Conservation (phyloP, 2,888 invertebrate species). For the Latheticus oryzae region DNA sequence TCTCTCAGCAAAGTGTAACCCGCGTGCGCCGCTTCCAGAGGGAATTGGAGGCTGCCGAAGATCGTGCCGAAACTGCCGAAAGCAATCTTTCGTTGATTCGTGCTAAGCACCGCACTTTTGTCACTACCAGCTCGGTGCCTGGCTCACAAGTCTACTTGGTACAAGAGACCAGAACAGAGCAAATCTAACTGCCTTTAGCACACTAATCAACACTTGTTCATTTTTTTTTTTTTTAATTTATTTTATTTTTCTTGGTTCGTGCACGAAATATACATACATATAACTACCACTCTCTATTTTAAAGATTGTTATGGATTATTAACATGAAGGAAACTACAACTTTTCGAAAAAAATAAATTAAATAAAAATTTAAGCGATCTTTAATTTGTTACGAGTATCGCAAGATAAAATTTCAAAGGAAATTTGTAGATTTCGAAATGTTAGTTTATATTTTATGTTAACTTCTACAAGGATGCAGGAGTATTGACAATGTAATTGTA, state of each 20-base stretch:
- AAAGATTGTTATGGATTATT: slow-evolving; percentile 47
- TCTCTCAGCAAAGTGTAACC: slow-evolving; percentile 92
- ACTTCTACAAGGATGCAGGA: slow-evolving; percentile 53
- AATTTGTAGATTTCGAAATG: slow-evolving; percentile 58
- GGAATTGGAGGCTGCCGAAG: slow-evolving; percentile 97
- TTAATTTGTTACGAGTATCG: slow-evolving; percentile 52
- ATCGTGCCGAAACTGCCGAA: slow-evolving; percentile 95
- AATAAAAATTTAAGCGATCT: slow-evolving; percentile 50
- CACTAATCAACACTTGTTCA: too few relatives aligned
- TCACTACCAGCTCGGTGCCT: slow-evolving; percentile 92
- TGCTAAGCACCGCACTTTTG: slow-evolving; percentile 98
- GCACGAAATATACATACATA: slow-evolving; percentile 57
- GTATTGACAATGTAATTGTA: slow-evolving; percentile 58
- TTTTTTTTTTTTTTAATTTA: slow-evolving; percentile 52
- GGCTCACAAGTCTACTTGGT: slow-evolving; percentile 92
- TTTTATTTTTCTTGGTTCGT: slow-evolving; percentile 59
- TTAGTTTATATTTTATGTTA: slow-evolving; percentile 50
- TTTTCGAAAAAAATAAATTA: too few relatives aligned
- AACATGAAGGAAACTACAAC: slow-evolving; percentile 55
- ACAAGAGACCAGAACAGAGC: slow-evolving; percentile 78
- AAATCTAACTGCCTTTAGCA: slow-evolving; percentile 60
- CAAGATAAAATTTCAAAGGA: slow-evolving; percentile 47
- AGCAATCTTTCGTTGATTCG: slow-evolving; percentile 94
- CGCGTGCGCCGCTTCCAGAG: slow-evolving; percentile 98
- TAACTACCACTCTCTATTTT: slow-evolving; percentile 58